phyloP scores from a whole-genome alignment of 2,888 invertebrate species.

The Sesia bembeciformis region DNA sequence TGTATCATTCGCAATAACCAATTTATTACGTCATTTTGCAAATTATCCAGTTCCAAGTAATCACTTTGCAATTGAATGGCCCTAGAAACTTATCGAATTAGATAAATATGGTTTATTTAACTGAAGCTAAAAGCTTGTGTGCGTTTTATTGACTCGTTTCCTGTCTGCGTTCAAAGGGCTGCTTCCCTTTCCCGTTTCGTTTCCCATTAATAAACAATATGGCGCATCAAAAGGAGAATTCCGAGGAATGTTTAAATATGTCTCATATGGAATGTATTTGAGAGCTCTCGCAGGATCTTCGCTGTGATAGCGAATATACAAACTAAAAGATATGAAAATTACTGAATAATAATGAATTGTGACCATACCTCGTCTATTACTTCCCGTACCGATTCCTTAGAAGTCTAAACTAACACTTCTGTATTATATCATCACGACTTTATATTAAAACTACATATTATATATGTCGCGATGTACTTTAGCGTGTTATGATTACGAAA shows the following conservation, averaged over 20 bases:
- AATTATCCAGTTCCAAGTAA: slow-evolving; percentile 3
- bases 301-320: neutral
- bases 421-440: neutral
- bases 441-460: neutral
- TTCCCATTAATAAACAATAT: slow-evolving; percentile 49
- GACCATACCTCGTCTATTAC: neutral
- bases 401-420: too few species aligned
- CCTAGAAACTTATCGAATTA: neutral
- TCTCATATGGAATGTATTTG: slow-evolving; percentile 9
- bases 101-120: neutral
- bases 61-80: neutral
- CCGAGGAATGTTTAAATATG: slow-evolving; percentile 31
- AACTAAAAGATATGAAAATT: neutral
- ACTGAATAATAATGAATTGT: neutral
- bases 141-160: slow-evolving; percentile 36
- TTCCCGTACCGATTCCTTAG: neutral
- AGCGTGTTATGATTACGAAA: slow-evolving; percentile 14
- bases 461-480: slow-evolving; percentile 2
- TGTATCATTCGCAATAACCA: slow-evolving; percentile 3
- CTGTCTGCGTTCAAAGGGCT: slow-evolving; percentile 34
- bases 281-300: slow-evolving; percentile 15
- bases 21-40: slow-evolving; percentile 4
- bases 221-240: slow-evolving; percentile 45
- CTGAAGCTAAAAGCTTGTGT: neutral
- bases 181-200: slow-evolving; percentile 14